Percentiles rank a stretch among this genome's conserved stretches.
phyloP scores from a whole-genome alignment of 2,888 invertebrate genomes.

The Cephus pulcher region DNA sequence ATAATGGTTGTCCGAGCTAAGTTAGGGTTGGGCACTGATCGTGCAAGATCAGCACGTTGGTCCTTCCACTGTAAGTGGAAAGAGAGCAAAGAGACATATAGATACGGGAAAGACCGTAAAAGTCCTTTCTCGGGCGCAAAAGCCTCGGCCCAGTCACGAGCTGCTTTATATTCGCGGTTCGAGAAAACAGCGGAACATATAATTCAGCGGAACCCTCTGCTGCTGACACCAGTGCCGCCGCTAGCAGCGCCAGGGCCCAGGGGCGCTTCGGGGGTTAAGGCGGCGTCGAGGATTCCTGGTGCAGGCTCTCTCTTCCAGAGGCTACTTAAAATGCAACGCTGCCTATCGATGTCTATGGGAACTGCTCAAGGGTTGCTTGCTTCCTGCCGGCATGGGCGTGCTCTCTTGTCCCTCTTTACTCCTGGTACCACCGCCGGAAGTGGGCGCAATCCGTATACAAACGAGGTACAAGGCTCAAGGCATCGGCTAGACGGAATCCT shows the following conservation, averaged over 20 bases:
- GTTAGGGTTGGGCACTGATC: no score
- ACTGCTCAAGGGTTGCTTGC: neutral
- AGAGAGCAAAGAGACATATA: no score
- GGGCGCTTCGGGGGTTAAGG: no score
- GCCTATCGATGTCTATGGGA: slow-evolving; percentile 1
- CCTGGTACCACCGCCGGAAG: neutral
- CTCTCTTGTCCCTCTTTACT: neutral
- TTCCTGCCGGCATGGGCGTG: neutral
- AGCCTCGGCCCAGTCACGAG: slow-evolving; percentile 3
- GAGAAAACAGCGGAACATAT: slow-evolving; percentile 31
- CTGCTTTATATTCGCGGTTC: slow-evolving; percentile 33
- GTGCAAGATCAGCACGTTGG: no score
- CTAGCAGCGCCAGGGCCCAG: no score
- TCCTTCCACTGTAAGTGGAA: no score
- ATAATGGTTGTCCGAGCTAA: no score
- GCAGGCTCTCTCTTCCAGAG: neutral
- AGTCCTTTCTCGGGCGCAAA: no score
- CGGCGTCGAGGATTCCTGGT: neutral
- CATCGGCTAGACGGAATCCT: slow-evolving; percentile 38
- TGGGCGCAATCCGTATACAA: slow-evolving; percentile 26
- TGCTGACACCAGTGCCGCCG: slow-evolving; percentile 23
- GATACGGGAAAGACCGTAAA: no score
- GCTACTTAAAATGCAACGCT: slow-evolving; percentile 7
- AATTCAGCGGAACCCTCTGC: slow-evolving; percentile 36
- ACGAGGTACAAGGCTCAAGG: slow-evolving; percentile 32